Conservation (phyloP, 2,888 invertebrate genomes). For the Callinectes sapidus region DNA sequence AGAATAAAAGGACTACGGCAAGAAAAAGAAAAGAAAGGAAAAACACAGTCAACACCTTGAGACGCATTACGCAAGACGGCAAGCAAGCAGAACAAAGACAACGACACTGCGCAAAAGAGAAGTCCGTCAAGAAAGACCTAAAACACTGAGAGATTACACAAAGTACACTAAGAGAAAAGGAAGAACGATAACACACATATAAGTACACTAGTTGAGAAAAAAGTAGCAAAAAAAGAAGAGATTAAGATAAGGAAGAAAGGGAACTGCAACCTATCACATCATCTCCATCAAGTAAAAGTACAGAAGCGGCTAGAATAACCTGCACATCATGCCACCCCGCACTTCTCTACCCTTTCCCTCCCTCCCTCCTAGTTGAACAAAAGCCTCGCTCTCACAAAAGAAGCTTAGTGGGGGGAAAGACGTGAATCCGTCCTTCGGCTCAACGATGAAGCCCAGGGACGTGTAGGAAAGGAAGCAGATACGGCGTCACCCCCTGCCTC, state of each 20-base stretch:
- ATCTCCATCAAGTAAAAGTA: background rate
- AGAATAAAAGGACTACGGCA: background rate
- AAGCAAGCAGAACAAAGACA: background rate
- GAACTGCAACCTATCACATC: background rate
- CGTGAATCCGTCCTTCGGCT: background rate
- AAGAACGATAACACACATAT: background rate
- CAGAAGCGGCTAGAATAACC: background rate
- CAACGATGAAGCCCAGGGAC: background rate
- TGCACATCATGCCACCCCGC: background rate
- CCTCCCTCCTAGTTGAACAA: background rate
- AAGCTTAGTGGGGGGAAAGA: background rate
- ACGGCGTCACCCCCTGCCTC: background rate
- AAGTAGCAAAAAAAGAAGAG: background rate
- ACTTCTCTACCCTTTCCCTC: background rate
- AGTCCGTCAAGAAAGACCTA: background rate
- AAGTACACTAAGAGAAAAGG: background rate
- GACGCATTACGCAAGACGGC: background rate
- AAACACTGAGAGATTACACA: background rate
- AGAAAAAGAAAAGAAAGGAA: background rate
- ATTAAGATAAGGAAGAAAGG: background rate
- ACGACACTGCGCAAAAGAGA: background rate
- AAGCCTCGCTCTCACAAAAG: slow-evolving; percentile 10
- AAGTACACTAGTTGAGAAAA: background rate
- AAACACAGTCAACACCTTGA: background rate
- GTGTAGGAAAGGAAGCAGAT: background rate